A percentile compares a stretch with the other conserved stretches of the same genome.
phyloP scores from a whole-genome alignment of 2,113 vertebrate species.

The Elgaria multicarinata region DNA sequence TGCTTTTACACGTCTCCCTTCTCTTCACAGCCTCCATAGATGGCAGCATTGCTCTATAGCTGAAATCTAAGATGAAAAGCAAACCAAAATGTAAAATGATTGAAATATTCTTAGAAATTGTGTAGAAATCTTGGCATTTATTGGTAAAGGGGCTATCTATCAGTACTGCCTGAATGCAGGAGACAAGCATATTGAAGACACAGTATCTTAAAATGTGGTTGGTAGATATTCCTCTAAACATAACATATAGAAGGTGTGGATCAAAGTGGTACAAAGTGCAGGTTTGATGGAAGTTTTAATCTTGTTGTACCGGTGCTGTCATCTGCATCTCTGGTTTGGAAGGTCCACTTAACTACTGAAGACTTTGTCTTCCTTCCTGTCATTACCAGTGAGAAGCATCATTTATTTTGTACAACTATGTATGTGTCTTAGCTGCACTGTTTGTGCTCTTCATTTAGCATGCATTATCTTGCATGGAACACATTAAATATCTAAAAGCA shows the following conservation, averaged over 20 bases:
- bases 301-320: not conserved
- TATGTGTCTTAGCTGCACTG: not conserved
- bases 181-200: not conserved
- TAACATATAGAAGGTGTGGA: not conserved
- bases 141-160: not conserved
- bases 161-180: not conserved
- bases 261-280: not conserved
- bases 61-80: not conserved
- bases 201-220: fast-evolving
- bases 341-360: not conserved
- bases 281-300: not conserved
- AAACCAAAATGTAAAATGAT: not conserved
- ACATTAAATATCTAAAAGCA: not conserved
- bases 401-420: not conserved
- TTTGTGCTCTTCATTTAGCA: not conserved
- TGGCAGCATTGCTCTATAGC: constrained; percentile 64
- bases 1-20: constrained; percentile 6
- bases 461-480: not conserved
- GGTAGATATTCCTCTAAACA: not conserved
- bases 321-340: not conserved
- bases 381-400: fast-evolving
- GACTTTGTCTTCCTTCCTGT: not conserved
- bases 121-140: not conserved
- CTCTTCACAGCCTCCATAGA: constrained; percentile 49
- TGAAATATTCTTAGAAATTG: not conserved